A percentile compares a stretch with the other conserved stretches of the same genome.
These are phyloP conservation scores for Drosophila parabipectinata DNA, from an alignment of 1,140 invertebrate genomes.

Conservation along the genomic window DNA sequence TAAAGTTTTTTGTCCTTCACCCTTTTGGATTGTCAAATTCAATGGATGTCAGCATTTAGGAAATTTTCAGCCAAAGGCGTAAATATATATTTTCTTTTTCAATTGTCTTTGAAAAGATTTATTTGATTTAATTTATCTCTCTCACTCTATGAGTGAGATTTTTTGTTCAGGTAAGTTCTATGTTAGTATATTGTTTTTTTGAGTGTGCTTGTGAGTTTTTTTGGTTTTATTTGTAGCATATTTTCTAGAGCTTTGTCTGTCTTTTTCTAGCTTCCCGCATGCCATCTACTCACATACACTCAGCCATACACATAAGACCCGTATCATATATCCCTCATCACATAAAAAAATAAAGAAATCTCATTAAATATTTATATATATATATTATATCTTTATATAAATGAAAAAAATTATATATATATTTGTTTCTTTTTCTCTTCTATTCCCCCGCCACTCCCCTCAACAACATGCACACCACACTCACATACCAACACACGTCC, in stretches of 20 bases:
- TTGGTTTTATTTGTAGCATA: not conserved
- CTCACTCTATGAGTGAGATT: not conserved
- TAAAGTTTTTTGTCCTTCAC: slow-evolving; percentile 56
- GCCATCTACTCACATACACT: slow-evolving; percentile 12
- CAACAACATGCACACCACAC: slow-evolving; percentile 22
- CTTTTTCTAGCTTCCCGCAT: slow-evolving; percentile 27
- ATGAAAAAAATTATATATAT: slow-evolving; percentile 53
- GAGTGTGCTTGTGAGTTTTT: not conserved
- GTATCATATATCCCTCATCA: slow-evolving; percentile 15
- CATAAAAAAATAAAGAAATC: slow-evolving; percentile 27
- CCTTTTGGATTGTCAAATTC: slow-evolving; percentile 71
- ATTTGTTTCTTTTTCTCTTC: slow-evolving; percentile 72
- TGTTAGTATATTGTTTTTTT: not conserved
- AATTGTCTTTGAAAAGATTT: slow-evolving; percentile 23
- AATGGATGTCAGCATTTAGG: slow-evolving; percentile 76
- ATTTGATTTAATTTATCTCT: slow-evolving; percentile 53
- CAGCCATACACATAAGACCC: slow-evolving; percentile 1
- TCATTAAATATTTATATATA: slow-evolving; percentile 61
- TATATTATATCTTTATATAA: slow-evolving; percentile 58
- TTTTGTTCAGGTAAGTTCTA: slow-evolving; percentile 52
- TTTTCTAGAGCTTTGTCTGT: slow-evolving; percentile 6
- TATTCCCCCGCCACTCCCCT: slow-evolving; percentile 46
- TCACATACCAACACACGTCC: slow-evolving; percentile 35
- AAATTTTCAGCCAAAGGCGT: slow-evolving; percentile 46
- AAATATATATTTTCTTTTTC: not conserved